phyloP scores from a whole-genome alignment of 2,113 vertebrate genomes.

The Eonycteris spelaea region DNA sequence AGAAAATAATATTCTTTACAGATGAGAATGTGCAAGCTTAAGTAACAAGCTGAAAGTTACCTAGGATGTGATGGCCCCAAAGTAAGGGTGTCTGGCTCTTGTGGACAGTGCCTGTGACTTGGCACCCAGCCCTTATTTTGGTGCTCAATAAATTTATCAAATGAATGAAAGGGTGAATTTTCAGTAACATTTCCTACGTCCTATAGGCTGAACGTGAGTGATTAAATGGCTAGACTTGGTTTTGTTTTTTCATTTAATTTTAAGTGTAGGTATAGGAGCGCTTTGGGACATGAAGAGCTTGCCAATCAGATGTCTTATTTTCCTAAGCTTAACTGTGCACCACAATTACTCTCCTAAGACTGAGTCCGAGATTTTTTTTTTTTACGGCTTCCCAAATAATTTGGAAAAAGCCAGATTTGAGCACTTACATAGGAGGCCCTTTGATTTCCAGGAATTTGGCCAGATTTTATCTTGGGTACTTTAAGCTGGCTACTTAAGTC shows the following conservation, averaged over 20 bases:
- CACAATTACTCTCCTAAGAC: not conserved
- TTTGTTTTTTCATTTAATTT: not conserved
- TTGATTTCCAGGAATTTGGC: not conserved
- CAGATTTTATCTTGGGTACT: not conserved
- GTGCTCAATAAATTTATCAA: not conserved
- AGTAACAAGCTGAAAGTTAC: not conserved
- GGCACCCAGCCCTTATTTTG: not conserved
- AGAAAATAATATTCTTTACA: not conserved
- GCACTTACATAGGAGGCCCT: not conserved
- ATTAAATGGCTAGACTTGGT: not conserved
- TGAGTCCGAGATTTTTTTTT: not conserved
- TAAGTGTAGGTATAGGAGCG: not conserved
- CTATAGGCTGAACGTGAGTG: not conserved
- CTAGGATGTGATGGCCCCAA: not conserved
- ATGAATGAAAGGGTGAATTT: not conserved
- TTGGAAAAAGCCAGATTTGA: not conserved
- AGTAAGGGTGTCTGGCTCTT: not conserved
- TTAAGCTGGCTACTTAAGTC: not conserved
- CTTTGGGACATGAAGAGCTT: not conserved
- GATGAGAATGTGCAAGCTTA: not conserved
- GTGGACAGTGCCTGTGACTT: not conserved
- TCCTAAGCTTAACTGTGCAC: not conserved
- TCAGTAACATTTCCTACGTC: not conserved
- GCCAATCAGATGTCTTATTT: not conserved
- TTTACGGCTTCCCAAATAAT: not conserved